Conservation (phyloP, 2,113 vertebrate genomes). For the Prionailurus viverrinus region DNA sequence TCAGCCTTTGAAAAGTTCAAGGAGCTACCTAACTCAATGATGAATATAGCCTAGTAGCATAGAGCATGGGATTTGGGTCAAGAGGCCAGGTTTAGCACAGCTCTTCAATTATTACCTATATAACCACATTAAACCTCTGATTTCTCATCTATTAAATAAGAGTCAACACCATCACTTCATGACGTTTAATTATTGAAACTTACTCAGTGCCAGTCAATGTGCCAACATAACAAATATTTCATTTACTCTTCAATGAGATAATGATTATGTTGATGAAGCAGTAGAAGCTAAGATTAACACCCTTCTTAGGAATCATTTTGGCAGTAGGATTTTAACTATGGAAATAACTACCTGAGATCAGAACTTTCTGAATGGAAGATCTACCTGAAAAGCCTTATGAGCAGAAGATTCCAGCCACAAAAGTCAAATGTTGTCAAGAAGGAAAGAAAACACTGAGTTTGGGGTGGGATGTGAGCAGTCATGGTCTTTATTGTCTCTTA, state of each 20-base stretch:
- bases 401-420: background rate
- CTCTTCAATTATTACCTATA: background rate
- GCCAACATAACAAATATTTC: background rate
- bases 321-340: background rate
- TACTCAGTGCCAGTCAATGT: background rate
- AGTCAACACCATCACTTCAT: background rate
- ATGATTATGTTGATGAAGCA: slow-evolving; percentile 8
- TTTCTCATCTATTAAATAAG: background rate
- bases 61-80: background rate
- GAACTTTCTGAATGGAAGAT: background rate
- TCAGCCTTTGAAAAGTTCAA: background rate
- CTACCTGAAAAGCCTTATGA: background rate
- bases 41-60: background rate
- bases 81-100: background rate
- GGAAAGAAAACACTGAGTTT: background rate
- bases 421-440: background rate
- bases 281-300: slow-evolving; percentile 27
- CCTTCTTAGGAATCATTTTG: background rate
- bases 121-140: background rate
- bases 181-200: background rate
- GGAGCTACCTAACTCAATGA: background rate
- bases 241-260: slow-evolving; percentile 15
- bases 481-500: background rate
- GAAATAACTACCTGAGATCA: background rate
- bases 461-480: background rate